Base-by-base conservation (phyloP, 2,888 invertebrate genomes). In the Torymus aiolomorphi region DNA sequence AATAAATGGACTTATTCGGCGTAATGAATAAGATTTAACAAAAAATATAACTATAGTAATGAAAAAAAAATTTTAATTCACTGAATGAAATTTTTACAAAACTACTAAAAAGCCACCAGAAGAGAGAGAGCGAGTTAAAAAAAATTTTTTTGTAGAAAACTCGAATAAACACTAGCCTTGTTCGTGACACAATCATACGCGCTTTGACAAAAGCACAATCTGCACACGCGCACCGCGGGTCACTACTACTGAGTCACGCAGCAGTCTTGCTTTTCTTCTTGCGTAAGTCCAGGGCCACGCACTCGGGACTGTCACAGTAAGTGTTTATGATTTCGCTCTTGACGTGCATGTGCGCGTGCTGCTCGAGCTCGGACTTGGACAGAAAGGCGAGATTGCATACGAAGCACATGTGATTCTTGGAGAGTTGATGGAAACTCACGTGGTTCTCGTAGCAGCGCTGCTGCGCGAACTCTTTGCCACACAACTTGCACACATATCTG, bases 391-490 rank as follows among this genome's bases (percentile, higher is more conserved):
- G 75, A 66, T 82, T 80, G 51, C 83, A 83, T 13, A 77, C 72
- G 62, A 78, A 80, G 51, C 83, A 82, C 72, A 81, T 79, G 59
- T 82, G 76, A 49, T 80, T 82, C 56, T 82, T 82, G n/a, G 71
- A 69, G 0, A 75, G 75, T 62, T 81, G 73, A 52, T 83, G 83
- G 65, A 80, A 80, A 67, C 78, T 83, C 57, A 82, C 65, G 54
- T 83, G 83, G 51, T 81, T 82, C 12, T 83, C 80, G 57, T 78
- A 80, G 20, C 74, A 73, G 10, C 81, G 73, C 24, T 81, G 81
- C 20, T 80, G 76, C n/a, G 69, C 18, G 52, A 83, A 82, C 20
- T 83, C 81, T 20, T 82, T 83, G 4, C 76, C 72, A 11, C 83
- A 83, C 14, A 78, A 16, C 42, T 81, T 80, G 24, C 83, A 83